phyloP scores from a whole-genome alignment of 2,113 vertebrate species.

The Callospermophilus lateralis region DNA sequence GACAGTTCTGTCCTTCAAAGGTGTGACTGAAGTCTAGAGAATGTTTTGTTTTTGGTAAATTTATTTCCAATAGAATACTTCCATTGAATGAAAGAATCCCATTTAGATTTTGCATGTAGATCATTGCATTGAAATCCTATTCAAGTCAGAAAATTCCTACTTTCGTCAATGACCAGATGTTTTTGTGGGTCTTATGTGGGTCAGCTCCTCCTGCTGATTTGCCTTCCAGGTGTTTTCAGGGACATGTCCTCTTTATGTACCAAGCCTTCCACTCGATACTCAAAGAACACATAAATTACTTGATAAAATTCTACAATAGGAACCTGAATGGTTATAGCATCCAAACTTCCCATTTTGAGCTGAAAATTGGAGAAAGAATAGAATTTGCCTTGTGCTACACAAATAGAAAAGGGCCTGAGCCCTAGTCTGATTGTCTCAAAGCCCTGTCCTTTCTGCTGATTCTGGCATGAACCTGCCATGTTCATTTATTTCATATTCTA shows the following conservation, averaged over 20 bases:
- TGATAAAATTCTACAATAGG: not conserved
- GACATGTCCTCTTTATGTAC: not conserved
- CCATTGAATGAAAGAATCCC: not conserved
- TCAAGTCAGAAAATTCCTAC: not conserved
- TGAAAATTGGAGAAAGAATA: slow-evolving; percentile 25
- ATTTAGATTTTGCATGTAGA: not conserved
- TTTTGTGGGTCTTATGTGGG: not conserved
- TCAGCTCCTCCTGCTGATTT: not conserved
- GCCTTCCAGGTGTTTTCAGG: not conserved
- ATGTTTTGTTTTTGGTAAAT: not conserved
- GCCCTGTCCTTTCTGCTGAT: not conserved
- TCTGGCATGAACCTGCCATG: not conserved
- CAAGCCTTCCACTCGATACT: not conserved
- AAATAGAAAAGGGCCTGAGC: not conserved
- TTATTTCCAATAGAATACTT: not conserved
- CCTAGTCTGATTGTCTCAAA: not conserved
- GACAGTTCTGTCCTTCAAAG: slow-evolving; percentile 8
- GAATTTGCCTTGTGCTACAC: not conserved
- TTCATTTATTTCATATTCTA: not conserved
- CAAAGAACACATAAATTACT: not conserved
- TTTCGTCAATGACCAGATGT: not conserved
- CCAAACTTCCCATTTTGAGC: not conserved
- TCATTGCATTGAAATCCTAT: not conserved
- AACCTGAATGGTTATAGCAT: not conserved
- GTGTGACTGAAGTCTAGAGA: not conserved